Evolutionary conservation across 37 sponge, comb jelly and placozoan species (phyloP).

Genomic region (Eunapius fragilis): DNA sequence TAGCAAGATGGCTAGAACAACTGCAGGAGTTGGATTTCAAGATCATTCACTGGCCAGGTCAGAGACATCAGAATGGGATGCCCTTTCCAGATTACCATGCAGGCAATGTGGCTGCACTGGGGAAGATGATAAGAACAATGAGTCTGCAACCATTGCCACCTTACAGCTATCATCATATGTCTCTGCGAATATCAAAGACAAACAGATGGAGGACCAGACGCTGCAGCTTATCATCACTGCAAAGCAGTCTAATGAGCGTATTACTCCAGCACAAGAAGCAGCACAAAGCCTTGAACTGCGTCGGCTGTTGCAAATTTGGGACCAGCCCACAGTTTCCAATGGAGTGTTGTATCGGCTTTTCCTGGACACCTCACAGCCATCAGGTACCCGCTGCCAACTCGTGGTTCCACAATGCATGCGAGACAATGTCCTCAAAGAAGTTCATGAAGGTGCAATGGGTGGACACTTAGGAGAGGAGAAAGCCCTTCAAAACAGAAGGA

Average conservation of each 20-base stretch:
- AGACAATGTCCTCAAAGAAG: too few species aligned
- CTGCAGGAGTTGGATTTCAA: constrained; percentile 27
- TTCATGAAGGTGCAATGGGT: neutral
- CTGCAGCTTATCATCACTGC: too few species aligned
- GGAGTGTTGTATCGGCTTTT: constrained; percentile 19
- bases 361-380: too few species aligned
- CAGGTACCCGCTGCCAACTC: too few species aligned
- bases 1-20: constrained; percentile 33
- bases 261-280: too few species aligned
- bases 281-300: neutral
- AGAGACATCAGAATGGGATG: constrained; percentile 16
- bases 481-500: constrained; percentile 13
- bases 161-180: too few species aligned
- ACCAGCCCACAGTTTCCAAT: constrained; percentile 18
- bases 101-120: neutral
- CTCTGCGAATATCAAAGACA: too few species aligned
- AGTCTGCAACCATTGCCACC: too few species aligned
- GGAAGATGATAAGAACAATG: too few species aligned
- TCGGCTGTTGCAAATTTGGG: constrained; percentile 26
- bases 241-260: too few species aligned
- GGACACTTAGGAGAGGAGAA: constrained; percentile 8
- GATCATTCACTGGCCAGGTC: constrained; percentile 19
- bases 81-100: constrained; percentile 15
- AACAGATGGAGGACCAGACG: too few species aligned
- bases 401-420: too few species aligned